Base-by-base conservation (phyloP, 2,888 invertebrate genomes). In the Thera britannica region DNA sequence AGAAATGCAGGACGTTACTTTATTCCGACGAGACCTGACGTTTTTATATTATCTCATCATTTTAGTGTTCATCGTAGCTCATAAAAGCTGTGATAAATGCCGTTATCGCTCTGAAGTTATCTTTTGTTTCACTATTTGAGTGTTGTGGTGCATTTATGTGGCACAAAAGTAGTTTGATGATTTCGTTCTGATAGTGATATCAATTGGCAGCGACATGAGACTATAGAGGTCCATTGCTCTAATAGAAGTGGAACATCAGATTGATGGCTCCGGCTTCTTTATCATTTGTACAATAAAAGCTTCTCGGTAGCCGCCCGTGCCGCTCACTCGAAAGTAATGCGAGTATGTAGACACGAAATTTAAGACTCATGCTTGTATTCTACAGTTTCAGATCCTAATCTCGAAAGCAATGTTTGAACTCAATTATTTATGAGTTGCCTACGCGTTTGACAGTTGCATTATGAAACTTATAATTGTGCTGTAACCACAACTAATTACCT, bases 341-440 rank as follows among this genome's bases (percentile, higher is more conserved):
- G 72, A 75, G 73, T 66, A 63, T 71, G 75, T 72, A 72, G 72
- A 67, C 75, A 69, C 73, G 76, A 75, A 75, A 74, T 76, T 77
- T 77, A 76, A 77, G 77, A 79, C 77, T 78, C 78, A 74, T 76
- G 80, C 77, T 72, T 75, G 79, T 82, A 79, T 76, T 83, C 78
- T 78, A 79, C 75, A 71, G 72, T 76, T 72, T 79, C 56, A 78
- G 87, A 87, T 87, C 72, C 73, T 83, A 84, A 88, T 87, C 87
- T 80, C 68, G 66, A 75, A 75, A 81, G 77, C 79, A 81, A 82
- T 83, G 87, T 86, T 85, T 86, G 85, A 86, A 82, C 84, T 85
- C 84, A 83, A 87, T 87, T 83, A 86, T 85, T 85, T 84, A 84
- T 80, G 78, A 79, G 79, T 80, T 80, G 79, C 79, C 73, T 78